Base-by-base conservation (phyloP, 2,113 vertebrate genomes). In the Raja brachyura region DNA sequence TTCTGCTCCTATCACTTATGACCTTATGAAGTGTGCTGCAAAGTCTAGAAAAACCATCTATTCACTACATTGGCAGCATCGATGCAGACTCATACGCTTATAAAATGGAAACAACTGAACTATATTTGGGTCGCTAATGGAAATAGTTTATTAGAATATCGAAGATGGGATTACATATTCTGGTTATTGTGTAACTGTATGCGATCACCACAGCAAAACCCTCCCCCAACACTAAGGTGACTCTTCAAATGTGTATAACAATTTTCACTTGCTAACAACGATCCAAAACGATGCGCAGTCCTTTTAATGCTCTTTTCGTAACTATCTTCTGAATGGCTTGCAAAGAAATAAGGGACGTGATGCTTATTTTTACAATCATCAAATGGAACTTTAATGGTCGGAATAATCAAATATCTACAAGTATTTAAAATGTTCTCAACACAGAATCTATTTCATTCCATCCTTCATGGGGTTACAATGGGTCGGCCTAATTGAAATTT, bases 81-180 rank as follows among this genome's bases (percentile, higher is more conserved):
- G 4, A 54, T 73, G 68, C 90, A 74, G 68, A 39, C 86, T 4
- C n/a, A 14, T 54, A 73, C 39, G 90, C 33, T 20, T 54, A 92
- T 25, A 73, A 73, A 92, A 92, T 92, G 90, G 90, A 92, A 73
- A 73, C 11, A 33, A 73, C 66, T 88, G 83, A 88, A 88, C 83
- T 88, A 88, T 88, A 88, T 88, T 88, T 92, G 66, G 68, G 90
- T 54, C 59, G 90, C 90, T 48, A 92, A 92, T 73, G 68, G 90
- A 92, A 92, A 74, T 92, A 48, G 68, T 92, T 25, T 73, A 73
- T 74, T 74, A 54, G 39, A 74, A 73, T 92, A 92, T 28, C 48
- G 20, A 70, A 68, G 90, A 73, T 70, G 88, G 31, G 66, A 28
- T 92, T 92, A 92, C 88, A 92, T 73, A 73, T 92, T 92, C 90